phyloP scores from a whole-genome alignment of 2,113 vertebrate species.

The Nannobrachium achirus region DNA sequence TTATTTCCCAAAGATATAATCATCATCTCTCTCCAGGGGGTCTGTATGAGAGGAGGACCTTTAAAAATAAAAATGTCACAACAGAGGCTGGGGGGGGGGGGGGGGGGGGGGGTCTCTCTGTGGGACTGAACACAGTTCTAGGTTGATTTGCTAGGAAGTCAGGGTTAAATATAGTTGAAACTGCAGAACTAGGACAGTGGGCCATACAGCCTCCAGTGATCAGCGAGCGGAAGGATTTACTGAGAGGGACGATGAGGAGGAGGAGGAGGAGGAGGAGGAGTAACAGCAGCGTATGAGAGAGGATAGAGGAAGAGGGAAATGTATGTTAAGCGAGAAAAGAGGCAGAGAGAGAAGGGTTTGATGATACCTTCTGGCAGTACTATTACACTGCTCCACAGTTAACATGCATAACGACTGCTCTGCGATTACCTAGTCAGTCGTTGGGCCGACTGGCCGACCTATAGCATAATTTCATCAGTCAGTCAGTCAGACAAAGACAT shows the following conservation, averaged over 20 bases:
- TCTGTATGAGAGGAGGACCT: background rate
- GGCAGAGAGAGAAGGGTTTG: conserved; percentile 5
- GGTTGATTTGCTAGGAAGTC: conserved; percentile 51
- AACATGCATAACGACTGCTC: too few relatives aligned
- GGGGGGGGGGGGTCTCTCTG: background rate
- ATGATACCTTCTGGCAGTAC: background rate
- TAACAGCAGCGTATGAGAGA: conserved; percentile 21
- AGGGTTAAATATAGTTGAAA: conserved; percentile 75
- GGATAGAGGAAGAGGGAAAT: conserved; percentile 49
- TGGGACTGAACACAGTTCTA: conserved; percentile 15
- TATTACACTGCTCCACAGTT: too few relatives aligned
- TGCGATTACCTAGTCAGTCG: too few relatives aligned
- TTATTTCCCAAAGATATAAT: background rate
- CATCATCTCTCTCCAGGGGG: background rate
- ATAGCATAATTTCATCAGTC: too few relatives aligned
- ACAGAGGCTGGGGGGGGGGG: background rate
- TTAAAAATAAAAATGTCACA: background rate
- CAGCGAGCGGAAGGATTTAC: conserved; percentile 54
- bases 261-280: conserved; percentile 16
- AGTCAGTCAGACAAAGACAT: too few relatives aligned
- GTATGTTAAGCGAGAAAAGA: conserved; percentile 23
- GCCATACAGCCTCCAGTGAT: conserved; percentile 66
- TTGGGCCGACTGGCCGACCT: too few relatives aligned
- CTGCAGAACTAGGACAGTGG: conserved; percentile 74
- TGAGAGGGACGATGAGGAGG: conserved; percentile 28